A percentile compares a stretch with the other conserved stretches of the same genome.
These are phyloP conservation scores for Sminthopsis crassicaudata DNA, from an alignment of 2,113 vertebrate species.

Conservation along the genomic window DNA sequence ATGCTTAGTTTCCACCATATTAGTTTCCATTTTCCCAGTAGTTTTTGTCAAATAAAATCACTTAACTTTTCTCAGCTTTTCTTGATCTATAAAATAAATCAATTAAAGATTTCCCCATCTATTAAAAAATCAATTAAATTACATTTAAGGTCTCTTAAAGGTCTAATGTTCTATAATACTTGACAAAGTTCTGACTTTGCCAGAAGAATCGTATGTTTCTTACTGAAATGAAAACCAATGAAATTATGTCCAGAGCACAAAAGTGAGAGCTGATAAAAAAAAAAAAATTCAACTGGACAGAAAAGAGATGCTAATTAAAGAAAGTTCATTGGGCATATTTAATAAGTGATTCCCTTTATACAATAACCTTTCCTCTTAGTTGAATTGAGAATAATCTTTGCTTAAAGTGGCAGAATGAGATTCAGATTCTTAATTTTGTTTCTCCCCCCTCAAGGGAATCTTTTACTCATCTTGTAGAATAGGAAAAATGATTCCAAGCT, in stretches of 20 bases:
- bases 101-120: neutral
- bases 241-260: neutral
- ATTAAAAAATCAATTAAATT: neutral
- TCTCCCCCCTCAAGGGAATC: neutral
- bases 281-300: neutral
- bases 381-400: neutral
- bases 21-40: too few relatives aligned
- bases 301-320: neutral
- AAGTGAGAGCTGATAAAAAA: neutral
- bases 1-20: too few relatives aligned
- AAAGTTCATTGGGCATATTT: neutral
- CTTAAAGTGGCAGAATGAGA: neutral
- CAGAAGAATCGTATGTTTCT: neutral
- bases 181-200: neutral
- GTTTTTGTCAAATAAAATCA: neutral
- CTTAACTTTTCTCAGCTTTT: neutral
- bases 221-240: neutral
- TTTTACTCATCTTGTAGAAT: neutral
- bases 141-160: neutral
- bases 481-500: neutral
- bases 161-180: neutral
- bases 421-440: neutral
- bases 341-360: neutral
- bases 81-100: neutral
- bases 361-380: neutral